Evolutionary conservation across 2,797 vertebrate species (phyloP), one percentile per base, ranked within the genome.

Genomic region (Rhadinocentrus ornatus): DNA sequence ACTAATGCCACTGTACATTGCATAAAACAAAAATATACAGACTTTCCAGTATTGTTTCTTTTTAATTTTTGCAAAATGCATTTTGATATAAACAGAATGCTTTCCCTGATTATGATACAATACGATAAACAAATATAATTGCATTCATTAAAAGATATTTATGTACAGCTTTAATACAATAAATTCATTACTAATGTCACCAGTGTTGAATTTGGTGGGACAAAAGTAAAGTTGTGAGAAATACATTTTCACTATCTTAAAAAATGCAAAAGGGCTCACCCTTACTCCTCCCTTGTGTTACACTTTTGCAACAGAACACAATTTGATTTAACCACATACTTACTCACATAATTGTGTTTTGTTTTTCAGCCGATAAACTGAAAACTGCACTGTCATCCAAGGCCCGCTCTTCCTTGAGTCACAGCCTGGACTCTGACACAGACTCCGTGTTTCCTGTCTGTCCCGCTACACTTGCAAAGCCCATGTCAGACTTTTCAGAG

Each of bases 281-380:
- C 16, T 26, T 52, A 12, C 3, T 27, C 1, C 24, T 53, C 24
- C 12, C 26, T 26, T 53, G 52, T 53, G 52, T 53, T 15, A 26
- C n/a, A 15, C 52, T 27, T 15, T 53, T 6, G 24, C 20, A 37
- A 18, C 4, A 52, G 9, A 6, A 44, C 15, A 62, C 10, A 62
- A 4, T 4, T 13, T 22, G 22, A 35, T 34, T 39, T 3, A 32
- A 18, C 20, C 0, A 13, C 53, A 18, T 22, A n/a, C 50, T 27
- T 2, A 46, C 9, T 46, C 48, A 63, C 26, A 29, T 22, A 55
- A 34, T 26, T 57, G n/a, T 70, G 15, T 50, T 56, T 69, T 77
- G 3, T 46, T 73, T 66, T 66, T 27, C 74, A 99, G 98, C 94
- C n/a, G 95, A 97, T 89, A 95, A 81, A 82, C 95, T 99, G 3